Base-by-base conservation (phyloP, 2,797 vertebrate genomes). In the Gymnoscopelus braueri region DNA sequence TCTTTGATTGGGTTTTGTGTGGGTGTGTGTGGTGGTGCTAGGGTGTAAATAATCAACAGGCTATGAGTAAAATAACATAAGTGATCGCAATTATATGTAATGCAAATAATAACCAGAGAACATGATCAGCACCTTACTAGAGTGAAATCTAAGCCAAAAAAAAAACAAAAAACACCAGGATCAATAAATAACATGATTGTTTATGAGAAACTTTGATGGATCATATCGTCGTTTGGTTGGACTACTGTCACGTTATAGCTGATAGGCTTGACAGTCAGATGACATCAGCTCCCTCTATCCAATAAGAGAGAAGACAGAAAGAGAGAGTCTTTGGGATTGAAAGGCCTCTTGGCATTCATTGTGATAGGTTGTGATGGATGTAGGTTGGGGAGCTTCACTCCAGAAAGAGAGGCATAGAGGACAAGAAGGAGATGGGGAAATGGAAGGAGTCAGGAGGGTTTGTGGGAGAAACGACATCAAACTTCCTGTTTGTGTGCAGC, bases 261-360 rank as follows among this genome's bases (percentile, higher is more conserved):
- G 67, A 19, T 8, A n/a, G 4, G 19, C 52, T 44, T 73, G 47
- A 72, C 10, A 47, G 60, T 71, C 44, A 63, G 15, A 77, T 56
- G 61, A 71, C 58, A 52, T 63, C n/a, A 67, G 76, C 60, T 77
- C 63, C 60, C 73, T 77, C 7, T 75, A 76, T 82, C 65, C 74
- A 72, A 71, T 79, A 78, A 72, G n/a, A 63, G 26, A 53, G 14
- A 10, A 50, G 53, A 32, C 5, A 39, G 5, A 24, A 47, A 56
- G 49, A 54, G 57, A 49, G 29, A 19, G 35, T 89, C 87, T 90
- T 89, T 91, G 84, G 85, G 87, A 84, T 88, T 76, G 63, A 75
- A 77, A 69, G 56, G 39, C 39, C 49, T 64, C 60, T 53, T 69
- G 71, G 62, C 10, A 48, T 76, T 65, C 75, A 58, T 78, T 85